A percentile compares a stretch with the other conserved stretches of the same genome.
These are phyloP conservation scores for Heliothis peltigera DNA, from an alignment of 2,888 invertebrate genomes.

Conservation along the genomic window DNA sequence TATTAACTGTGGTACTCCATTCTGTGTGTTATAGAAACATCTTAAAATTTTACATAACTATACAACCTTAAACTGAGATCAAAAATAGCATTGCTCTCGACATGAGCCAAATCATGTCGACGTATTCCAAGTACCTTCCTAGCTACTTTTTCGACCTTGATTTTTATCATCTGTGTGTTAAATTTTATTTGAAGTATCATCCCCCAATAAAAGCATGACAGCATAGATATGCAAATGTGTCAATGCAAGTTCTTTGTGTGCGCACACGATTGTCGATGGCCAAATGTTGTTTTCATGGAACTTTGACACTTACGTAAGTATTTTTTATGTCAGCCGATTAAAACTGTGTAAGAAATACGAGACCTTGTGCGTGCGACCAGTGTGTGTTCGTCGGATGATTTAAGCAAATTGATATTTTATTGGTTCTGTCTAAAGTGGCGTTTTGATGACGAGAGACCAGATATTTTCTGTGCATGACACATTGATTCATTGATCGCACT, in stretches of 20 bases:
- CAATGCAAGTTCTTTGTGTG: conserved; percentile 51
- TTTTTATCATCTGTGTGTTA: background rate
- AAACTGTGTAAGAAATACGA: conserved; percentile 62
- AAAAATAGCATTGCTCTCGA: no score
- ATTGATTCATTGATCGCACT: background rate
- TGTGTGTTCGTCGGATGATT: conserved; percentile 50
- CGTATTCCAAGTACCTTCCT: no score
- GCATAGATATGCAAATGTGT: conserved; percentile 34
- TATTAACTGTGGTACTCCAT: no score
- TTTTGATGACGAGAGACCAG: conserved; percentile 14
- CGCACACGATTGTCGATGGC: conserved; percentile 37
- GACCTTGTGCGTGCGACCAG: conserved; percentile 54
- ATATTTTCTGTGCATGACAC: background rate
- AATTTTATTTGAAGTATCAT: background rate
- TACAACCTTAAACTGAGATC: no score
- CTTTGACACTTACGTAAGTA: conserved; percentile 80
- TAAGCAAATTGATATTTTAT: conserved; percentile 62
- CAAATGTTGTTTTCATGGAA: conserved; percentile 61
- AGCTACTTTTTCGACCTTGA: no score
- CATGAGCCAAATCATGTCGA: no score
- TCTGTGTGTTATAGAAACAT: no score
- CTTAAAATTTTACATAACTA: no score
- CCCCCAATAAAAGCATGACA: conserved; percentile 25
- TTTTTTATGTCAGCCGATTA: conserved; percentile 72
- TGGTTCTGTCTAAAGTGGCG: conserved; percentile 25